phyloP scores from a whole-genome alignment of 2,113 vertebrate species.

The Ciconia maguari region DNA sequence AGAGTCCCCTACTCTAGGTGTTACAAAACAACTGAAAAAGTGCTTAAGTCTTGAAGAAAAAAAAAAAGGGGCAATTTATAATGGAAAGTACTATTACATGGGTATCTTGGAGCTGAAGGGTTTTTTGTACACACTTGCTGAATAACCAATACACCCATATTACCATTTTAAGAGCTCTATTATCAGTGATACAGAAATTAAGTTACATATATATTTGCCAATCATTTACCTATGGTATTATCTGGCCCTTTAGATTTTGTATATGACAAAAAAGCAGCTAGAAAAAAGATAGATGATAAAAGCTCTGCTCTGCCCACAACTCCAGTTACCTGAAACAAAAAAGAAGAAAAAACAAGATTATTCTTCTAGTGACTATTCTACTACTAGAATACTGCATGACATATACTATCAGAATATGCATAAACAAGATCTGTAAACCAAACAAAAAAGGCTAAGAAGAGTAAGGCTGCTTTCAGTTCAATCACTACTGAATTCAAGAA shows the following conservation, averaged over 20 bases:
- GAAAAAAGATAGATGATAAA: conserved; percentile 93
- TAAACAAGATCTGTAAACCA: background rate
- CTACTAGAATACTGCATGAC: background rate
- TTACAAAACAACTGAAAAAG: background rate
- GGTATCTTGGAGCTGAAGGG: background rate
- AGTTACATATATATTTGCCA: background rate
- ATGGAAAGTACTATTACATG: background rate
- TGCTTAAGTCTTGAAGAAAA: background rate
- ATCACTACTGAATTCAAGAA: background rate
- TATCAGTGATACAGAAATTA: background rate
- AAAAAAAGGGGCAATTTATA: background rate
- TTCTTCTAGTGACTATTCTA: background rate
- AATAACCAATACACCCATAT: background rate
- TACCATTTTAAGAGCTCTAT: background rate
- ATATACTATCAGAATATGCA: background rate
- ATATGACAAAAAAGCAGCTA: conserved; percentile 93
- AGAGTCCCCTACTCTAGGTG: background rate
- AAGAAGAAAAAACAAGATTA: background rate
- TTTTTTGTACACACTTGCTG: background rate
- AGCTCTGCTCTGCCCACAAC: conserved; percentile 97
- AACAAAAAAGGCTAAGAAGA: background rate
- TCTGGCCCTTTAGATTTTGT: conserved; percentile 91
- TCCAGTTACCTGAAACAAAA: conserved; percentile 87
- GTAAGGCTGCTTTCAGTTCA: background rate
- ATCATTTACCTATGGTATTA: conserved; percentile 87